Conservation (phyloP, 2,797 vertebrate species). For the Onychomys arenicola region DNA sequence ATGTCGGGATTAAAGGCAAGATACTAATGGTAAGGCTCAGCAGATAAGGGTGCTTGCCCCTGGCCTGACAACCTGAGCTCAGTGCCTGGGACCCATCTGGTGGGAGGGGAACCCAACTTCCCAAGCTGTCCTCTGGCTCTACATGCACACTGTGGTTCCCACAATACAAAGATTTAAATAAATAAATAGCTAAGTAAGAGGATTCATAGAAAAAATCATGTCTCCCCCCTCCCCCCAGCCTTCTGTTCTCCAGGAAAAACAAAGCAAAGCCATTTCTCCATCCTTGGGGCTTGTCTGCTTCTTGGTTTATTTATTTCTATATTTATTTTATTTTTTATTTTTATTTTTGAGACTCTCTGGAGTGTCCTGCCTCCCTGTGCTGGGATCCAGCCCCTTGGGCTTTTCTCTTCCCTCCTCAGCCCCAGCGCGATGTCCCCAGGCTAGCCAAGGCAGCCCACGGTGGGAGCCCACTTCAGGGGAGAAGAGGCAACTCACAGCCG, state of each 20-base stretch:
- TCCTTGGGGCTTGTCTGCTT: neutral
- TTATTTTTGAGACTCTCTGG: neutral
- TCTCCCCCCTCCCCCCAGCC: neutral
- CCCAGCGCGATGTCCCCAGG: neutral
- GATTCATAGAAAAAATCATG: neutral
- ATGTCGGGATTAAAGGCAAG: neutral
- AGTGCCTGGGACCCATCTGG: neutral
- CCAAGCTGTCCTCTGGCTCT: neutral
- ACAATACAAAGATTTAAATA: neutral
- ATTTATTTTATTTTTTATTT: no score
- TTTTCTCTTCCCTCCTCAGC: neutral
- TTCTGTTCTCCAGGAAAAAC: neutral
- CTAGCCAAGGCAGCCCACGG: neutral
- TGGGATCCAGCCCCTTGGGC: neutral
- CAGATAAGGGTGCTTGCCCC: neutral
- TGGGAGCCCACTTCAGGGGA: neutral
- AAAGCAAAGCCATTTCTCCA: neutral
- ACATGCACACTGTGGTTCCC: neutral
- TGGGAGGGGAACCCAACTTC: neutral
- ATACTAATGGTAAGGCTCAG: no score
- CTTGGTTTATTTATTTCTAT: neutral
- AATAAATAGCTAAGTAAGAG: neutral
- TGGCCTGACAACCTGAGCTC: no score
- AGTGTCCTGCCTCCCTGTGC: neutral
- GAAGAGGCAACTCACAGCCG: neutral